Base-by-base conservation (phyloP, 2,797 vertebrate genomes). In the Gastrophryne carolinensis region DNA sequence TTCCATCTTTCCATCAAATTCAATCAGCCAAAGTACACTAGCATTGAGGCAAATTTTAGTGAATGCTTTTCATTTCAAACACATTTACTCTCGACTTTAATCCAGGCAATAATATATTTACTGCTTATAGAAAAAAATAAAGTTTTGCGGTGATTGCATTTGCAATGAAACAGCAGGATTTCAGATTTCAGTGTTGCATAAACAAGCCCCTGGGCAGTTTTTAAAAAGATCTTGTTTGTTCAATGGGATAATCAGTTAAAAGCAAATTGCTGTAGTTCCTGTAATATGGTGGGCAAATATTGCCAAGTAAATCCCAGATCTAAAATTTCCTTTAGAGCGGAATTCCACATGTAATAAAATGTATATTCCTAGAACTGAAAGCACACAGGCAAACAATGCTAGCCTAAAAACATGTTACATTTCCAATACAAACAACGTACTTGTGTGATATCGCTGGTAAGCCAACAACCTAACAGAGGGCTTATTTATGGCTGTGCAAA, bases 401-500 rank as follows among this genome's bases (percentile, higher is more conserved):
- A 57, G 39, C 61, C 19, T 50, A 44, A 71, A 57, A 37, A 58
- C 61, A 57, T 24, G 68, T 58, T 72, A 39, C 17, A 65, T 49
- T 77, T 65, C 52, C 27, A 30, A 39, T 23, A 72, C 39, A 41
- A 70, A 72, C 39, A 71, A 29, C 61, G 44, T 64, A 32, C 52
- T 72, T 72, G 30, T 65, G 39, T 35, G 53, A 54, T 44, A 63
- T 27, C 69, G 73, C 53, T 4, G 17, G 70, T 73, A 70, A 68
- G 87, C 87, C 86, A 65, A 83, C 82, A 78, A 86, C 81, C 90
- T 93, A 91, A 92, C 90, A 87, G 90, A 89, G 86, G 81, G 85
- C 89, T 90, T 91, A 90, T 93, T 91, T 92, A 90, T 90, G 86
- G 86, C 88, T 89, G 87, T 87, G 82, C 90, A 90, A 91, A 89